These are phyloP conservation scores for Leptopilina syphax DNA, from an alignment of 2,888 invertebrate species.

Conservation along the genomic window DNA sequence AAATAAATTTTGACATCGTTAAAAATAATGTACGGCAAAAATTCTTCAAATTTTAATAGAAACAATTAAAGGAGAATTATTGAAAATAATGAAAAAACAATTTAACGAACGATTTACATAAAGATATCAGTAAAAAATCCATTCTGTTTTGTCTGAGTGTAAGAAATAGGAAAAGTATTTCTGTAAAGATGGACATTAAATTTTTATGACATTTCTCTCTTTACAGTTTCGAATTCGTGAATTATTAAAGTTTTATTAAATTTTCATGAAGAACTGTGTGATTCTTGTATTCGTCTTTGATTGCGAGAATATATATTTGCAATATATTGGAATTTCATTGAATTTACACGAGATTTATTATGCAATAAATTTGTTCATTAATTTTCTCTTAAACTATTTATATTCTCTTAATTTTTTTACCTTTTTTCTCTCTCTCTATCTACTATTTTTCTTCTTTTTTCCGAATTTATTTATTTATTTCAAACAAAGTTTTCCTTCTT, in stretches of 20 bases:
- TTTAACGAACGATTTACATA: too few species aligned
- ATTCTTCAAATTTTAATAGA: too few species aligned
- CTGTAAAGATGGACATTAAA: background rate
- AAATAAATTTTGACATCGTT: too few species aligned
- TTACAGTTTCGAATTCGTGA: background rate
- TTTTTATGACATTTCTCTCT: background rate
- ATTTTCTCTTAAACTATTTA: too few species aligned
- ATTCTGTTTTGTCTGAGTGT: background rate
- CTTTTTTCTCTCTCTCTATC: too few species aligned
- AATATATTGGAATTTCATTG: background rate
- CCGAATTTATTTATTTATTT: background rate
- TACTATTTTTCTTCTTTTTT: too few species aligned
- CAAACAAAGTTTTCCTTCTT: too few species aligned
- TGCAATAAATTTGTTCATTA: background rate
- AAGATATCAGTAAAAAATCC: background rate
- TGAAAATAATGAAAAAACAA: too few species aligned
- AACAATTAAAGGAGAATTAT: too few species aligned
- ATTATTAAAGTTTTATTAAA: background rate
- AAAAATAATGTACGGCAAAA: too few species aligned
- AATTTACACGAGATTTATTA: background rate
- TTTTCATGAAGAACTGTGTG: background rate
- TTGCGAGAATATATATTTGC: background rate
- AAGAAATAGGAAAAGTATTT: background rate
- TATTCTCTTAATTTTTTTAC: too few species aligned
- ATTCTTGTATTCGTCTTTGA: background rate